A percentile compares a stretch with the other conserved stretches of the same genome.
Conservation (phyloP, 2,113 vertebrate genomes). For the Polypterus bichir region DNA sequence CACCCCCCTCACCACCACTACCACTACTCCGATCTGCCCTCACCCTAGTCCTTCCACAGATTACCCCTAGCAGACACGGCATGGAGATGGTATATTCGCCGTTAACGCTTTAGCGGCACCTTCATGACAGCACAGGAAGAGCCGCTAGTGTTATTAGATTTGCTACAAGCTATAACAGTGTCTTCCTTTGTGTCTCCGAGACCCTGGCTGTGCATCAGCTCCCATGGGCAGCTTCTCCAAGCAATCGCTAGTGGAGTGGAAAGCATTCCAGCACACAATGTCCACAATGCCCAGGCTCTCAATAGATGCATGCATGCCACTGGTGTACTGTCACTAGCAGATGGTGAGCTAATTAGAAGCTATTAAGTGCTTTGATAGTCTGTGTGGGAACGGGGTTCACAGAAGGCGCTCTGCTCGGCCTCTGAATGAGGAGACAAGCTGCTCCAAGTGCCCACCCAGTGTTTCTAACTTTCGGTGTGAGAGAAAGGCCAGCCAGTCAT, state of each 20-base stretch:
- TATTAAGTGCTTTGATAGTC: conserved; percentile 68
- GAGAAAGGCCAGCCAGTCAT: neutral
- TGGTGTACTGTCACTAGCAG: conserved; percentile 66
- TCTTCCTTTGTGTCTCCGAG: conserved; percentile 40
- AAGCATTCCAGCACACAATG: conserved; percentile 63
- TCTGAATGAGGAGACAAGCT: conserved; percentile 32
- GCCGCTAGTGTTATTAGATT: conserved; percentile 47
- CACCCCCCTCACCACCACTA: too few species aligned
- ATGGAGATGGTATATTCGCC: too few species aligned
- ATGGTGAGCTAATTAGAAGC: conserved; percentile 74
- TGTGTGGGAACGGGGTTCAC: conserved; percentile 63
- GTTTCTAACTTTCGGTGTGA: conserved; percentile 6
- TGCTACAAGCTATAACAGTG: conserved; percentile 55
- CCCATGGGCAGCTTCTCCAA: conserved; percentile 44
- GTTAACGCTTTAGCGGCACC: too few species aligned
- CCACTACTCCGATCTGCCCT: too few species aligned
- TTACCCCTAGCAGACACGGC: too few species aligned
- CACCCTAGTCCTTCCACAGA: too few species aligned
- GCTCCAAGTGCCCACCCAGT: conserved; percentile 11
- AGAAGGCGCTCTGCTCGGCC: conserved; percentile 39
- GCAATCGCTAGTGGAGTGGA: conserved; percentile 68
- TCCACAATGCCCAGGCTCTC: conserved; percentile 57
- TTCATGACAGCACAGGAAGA: conserved; percentile 22
- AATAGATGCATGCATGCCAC: conserved; percentile 66
- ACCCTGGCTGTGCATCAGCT: conserved; percentile 22